phyloP scores from a whole-genome alignment of 1,140 invertebrate species.

The Aphelinus certus region DNA sequence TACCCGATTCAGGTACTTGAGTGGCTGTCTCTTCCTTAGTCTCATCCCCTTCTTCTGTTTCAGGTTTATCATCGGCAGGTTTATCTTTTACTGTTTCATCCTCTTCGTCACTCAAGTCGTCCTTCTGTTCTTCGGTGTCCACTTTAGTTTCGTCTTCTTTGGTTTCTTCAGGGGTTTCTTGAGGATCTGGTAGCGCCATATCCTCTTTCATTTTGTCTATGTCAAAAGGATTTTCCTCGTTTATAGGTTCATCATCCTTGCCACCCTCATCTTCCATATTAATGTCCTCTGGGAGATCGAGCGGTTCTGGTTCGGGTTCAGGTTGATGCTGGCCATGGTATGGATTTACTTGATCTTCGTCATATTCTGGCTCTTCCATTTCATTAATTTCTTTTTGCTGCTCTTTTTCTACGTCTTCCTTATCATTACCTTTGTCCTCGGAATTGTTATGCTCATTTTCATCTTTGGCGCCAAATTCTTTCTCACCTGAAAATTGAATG shows the following conservation, averaged over 20 bases:
- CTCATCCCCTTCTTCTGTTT: slow-evolving; percentile 46
- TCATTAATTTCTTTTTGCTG: slow-evolving; percentile 78
- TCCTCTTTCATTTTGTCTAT: slow-evolving; percentile 78
- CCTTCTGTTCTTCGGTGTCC: slow-evolving; percentile 46
- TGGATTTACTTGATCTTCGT: slow-evolving; percentile 87
- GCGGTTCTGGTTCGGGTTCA: slow-evolving; percentile 80
- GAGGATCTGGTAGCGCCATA: slow-evolving; percentile 33
- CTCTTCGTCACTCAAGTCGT: slow-evolving; percentile 55
- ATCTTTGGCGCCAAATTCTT: slow-evolving; percentile 36
- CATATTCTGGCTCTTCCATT: slow-evolving; percentile 79
- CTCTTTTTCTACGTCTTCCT: slow-evolving; percentile 63
- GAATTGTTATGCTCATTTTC: slow-evolving; percentile 37
- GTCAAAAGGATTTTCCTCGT: slow-evolving; percentile 83
- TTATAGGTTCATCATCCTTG: slow-evolving; percentile 67
- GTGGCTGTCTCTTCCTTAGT: slow-evolving; percentile 45
- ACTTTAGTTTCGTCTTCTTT: slow-evolving; percentile 50
- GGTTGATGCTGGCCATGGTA: slow-evolving; percentile 83
- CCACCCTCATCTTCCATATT: slow-evolving; percentile 82
- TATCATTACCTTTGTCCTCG: slow-evolving; percentile 57
- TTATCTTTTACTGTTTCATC: slow-evolving; percentile 53
- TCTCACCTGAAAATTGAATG: slow-evolving; percentile 49
- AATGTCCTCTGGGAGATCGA: slow-evolving; percentile 88
- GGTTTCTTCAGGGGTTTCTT: slow-evolving; percentile 29
- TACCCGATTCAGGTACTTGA: slow-evolving; percentile 62
- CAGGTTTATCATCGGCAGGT: slow-evolving; percentile 52